Base-by-base conservation (phyloP, 2,888 invertebrate genomes). In the Phania funesta region DNA sequence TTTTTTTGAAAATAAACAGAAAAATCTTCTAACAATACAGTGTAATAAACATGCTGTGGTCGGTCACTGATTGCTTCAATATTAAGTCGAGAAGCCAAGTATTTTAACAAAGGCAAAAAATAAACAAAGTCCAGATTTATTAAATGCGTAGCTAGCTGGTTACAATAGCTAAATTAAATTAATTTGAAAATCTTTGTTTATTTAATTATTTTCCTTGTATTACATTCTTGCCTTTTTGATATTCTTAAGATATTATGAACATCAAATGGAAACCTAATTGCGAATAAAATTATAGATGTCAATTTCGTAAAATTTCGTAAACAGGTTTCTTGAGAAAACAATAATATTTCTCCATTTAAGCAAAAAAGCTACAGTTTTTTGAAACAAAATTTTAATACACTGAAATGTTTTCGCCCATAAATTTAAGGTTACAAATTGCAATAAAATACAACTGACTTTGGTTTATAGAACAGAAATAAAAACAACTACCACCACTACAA, bases 11-110 rank as follows among this genome's bases (percentile, higher is more conserved):
- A 18, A 46, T 54, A 74, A 50, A 48, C 46, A 13, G 18, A 35
- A 46, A 52, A 52, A 5, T 54, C 16, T 54, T 46, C 35, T 29
- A 3, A 24, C 48, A 70, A 62, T 70, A 41, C 68, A 74, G 65
- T 67, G 78, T 75, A 78, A 71, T 78, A 75, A 70, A 78, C 74
- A 70, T 68, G 70, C 58, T 78, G 78, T 60, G 74, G 78, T 62
- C 32, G 56, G 13, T 38, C n/a, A n/a, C 8, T 58, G 20, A 41
- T 24, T 38, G 13, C 22, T 67, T 24, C 5, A 52, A 18, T 32
- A 16, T 32, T n/a, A 5, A 48, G 48, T 38, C 18, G 24, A 22
- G 8, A 29, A 9, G n/a, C 29, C 0, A n/a, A 7, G 9, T 6
- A 4, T 1, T 44, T 44, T 4, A 38, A 38, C 2, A 38, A 18